Conservation (phyloP, 2,113 vertebrate species). For the Fukomys damarensis region DNA sequence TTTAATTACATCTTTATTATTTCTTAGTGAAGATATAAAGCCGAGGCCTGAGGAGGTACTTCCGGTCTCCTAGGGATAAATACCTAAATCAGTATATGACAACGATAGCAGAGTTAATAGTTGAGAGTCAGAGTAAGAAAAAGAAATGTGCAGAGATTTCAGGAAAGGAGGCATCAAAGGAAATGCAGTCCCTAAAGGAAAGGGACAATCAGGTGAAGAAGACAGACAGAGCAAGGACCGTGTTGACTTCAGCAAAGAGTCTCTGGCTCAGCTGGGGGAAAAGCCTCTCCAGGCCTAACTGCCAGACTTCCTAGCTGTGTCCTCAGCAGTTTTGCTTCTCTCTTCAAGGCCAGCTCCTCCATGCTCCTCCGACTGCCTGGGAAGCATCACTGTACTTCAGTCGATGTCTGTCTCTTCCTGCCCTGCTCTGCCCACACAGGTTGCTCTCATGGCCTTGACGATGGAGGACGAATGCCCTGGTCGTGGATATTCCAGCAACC, state of each 20-base stretch:
- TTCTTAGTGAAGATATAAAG: background rate
- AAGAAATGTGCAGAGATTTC: background rate
- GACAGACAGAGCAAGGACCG: background rate
- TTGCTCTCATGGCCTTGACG: background rate
- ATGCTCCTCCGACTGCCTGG: background rate
- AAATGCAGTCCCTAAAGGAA: background rate
- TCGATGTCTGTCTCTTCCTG: background rate
- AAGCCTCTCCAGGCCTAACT: background rate
- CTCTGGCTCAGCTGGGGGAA: background rate
- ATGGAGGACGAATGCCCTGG: background rate
- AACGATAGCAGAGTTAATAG: background rate
- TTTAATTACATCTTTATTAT: background rate
- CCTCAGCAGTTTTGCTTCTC: background rate
- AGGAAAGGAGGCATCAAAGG: background rate
- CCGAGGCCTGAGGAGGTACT: background rate
- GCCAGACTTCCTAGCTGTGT: background rate
- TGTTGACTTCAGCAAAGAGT: background rate
- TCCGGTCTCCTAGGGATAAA: background rate
- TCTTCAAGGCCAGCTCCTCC: background rate
- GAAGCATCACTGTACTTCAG: background rate
- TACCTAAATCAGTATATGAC: background rate
- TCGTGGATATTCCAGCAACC: background rate
- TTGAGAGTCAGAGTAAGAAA: background rate
- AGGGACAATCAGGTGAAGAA: too few species aligned
- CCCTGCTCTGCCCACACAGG: too few species aligned